Base-by-base conservation (phyloP, 2,888 invertebrate genomes). In the Yponomeuta evonymella region DNA sequence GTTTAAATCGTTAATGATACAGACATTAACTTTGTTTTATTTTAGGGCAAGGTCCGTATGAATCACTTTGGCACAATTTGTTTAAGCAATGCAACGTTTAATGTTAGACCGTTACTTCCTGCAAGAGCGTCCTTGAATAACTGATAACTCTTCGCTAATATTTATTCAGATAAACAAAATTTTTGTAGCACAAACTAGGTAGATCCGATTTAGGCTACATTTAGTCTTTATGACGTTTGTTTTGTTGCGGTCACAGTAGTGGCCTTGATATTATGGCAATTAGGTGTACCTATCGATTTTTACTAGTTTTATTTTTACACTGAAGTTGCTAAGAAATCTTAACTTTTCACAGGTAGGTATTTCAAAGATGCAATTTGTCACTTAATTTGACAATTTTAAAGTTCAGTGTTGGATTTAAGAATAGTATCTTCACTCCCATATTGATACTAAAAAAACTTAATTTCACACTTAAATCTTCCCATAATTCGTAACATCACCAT, bases 41-140 rank as follows among this genome's bases (percentile, higher is more conserved):
- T 65, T 65, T 65, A 65, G 65, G 30, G 29, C 67, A 67, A 67
- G 67, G 67, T 43, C 48, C 23, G 33, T 67, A 33, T 30, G 65
- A 51, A 15, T 51, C 33, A 65, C 30, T 65, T 43, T 43, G 67
- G 67, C 67, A 67, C 67, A 23, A 29, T 29, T 29, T 65, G 5
- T 23, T 65, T 65, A 51, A 15, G 15, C 51, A 5, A 15, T 51
- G 51, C 51, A 51, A 51, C 51, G 51, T 51, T 51, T 11, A 43
- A 43, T 11, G 51, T 51, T 51, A 1, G 51, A 15, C 51, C 12
- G 51, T 15, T 51, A 51, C 15, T 51, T 51, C 51, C 51, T 11
- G 51, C 11, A 51, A 15, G 33, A 15, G 51, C 51, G 51, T 51
- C 51, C 51, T 51, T 51, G 15, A 51, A 51, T 51, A 51, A 51